These are phyloP conservation scores for Campylomormyrus numenius DNA, from an alignment of 2,113 vertebrate genomes.

Conservation along the genomic window DNA sequence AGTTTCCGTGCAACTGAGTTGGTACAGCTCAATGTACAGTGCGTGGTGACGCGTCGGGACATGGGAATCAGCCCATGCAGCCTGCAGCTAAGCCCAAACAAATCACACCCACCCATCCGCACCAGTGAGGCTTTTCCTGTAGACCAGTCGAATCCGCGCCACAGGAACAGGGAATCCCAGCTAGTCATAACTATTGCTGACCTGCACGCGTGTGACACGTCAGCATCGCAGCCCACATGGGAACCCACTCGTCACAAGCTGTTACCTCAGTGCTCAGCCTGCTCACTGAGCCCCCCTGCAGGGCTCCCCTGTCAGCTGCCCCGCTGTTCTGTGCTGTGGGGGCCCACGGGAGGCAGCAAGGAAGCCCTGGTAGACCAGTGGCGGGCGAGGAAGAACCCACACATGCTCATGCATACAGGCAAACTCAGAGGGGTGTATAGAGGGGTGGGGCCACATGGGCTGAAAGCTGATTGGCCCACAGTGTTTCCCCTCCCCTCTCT, in stretches of 20 bases:
- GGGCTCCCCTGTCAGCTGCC: neutral
- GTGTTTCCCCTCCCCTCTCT: neutral
- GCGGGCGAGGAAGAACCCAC: neutral
- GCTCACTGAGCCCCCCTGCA: neutral
- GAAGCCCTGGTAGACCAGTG: neutral
- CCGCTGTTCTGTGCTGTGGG: neutral
- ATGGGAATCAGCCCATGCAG: neutral
- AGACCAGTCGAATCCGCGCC: neutral
- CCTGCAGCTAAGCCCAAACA: neutral
- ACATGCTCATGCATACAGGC: neutral
- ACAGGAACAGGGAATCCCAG: neutral
- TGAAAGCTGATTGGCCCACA: neutral
- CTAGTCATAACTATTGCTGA: neutral
- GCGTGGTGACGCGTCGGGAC: neutral
- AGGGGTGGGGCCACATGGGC: neutral
- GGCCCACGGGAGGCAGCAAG: neutral
- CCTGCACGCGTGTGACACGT: neutral
- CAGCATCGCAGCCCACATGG: neutral
- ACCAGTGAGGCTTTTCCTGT: neutral
- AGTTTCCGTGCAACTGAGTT: neutral
- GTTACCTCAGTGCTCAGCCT: neutral
- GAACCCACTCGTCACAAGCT: neutral
- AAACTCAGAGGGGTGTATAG: neutral
- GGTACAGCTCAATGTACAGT: neutral
- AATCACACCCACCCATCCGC: neutral